These are phyloP conservation scores for Venturia canescens DNA, from an alignment of 1,140 invertebrate genomes.

Conservation along the genomic window DNA sequence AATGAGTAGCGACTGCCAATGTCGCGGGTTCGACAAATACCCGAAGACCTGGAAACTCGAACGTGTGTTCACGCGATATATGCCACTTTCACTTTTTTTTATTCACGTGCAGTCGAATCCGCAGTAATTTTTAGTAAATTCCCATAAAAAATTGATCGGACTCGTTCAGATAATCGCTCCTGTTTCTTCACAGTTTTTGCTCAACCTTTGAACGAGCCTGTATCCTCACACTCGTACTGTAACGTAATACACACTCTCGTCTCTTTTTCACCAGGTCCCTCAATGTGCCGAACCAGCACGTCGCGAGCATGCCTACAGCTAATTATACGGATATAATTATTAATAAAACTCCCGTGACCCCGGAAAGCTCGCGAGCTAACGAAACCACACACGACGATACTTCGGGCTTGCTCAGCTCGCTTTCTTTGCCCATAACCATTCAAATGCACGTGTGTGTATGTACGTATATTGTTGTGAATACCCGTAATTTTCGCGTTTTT, in stretches of 20 bases:
- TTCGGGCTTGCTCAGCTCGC: constrained; percentile 13
- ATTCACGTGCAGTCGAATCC: too few relatives aligned
- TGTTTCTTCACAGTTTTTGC: too few relatives aligned
- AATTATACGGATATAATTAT: constrained; percentile 65
- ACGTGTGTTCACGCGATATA: too few relatives aligned
- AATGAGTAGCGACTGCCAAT: too few relatives aligned
- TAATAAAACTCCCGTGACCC: constrained; percentile 61
- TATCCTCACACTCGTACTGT: not conserved
- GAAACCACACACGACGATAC: constrained; percentile 10
- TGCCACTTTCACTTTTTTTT: too few relatives aligned
- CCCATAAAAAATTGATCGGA: too few relatives aligned
- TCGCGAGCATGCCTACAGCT: constrained; percentile 54
- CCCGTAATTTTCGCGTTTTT: constrained; percentile 55
- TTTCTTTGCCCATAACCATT: not conserved
- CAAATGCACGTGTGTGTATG: not conserved
- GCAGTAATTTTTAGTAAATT: too few relatives aligned
- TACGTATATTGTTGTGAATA: constrained; percentile 10
- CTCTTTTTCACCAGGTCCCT: constrained; percentile 4
- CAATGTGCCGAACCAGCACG: constrained; percentile 30
- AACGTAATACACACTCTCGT: not conserved
- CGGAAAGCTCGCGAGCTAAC: constrained; percentile 19
- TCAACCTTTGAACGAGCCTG: too few relatives aligned
- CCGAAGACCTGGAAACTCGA: too few relatives aligned
- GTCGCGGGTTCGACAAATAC: too few relatives aligned
- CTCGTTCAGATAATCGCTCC: too few relatives aligned